Conservation (phyloP, 2,888 invertebrate species). For the Tiliacea aurago region DNA sequence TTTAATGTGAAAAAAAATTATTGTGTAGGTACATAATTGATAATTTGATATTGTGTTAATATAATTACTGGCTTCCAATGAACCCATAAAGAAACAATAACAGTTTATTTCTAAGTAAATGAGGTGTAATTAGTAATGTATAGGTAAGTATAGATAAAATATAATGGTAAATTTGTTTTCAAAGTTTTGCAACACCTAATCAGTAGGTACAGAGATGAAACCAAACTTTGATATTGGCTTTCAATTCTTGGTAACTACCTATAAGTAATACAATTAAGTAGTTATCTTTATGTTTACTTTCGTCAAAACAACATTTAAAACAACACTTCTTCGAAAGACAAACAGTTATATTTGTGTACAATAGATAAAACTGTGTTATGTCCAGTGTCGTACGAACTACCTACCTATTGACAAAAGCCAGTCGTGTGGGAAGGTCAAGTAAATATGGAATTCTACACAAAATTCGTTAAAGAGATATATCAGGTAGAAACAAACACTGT, state of each 20-base stretch:
- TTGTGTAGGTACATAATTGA: background rate
- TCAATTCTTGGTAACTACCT: constrained; percentile 12
- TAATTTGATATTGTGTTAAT: constrained; percentile 26
- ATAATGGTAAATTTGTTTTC: constrained; percentile 12
- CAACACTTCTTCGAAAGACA: constrained; percentile 32
- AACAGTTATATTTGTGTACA: constrained; percentile 18
- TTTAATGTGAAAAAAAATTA: too few species aligned
- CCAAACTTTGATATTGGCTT: background rate
- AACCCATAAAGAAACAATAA: constrained; percentile 34
- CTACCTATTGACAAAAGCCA: constrained; percentile 46
- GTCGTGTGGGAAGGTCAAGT: constrained; percentile 50
- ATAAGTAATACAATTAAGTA: background rate
- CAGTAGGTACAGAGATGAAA: background rate
- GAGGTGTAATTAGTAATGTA: background rate
- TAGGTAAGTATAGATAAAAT: constrained; percentile 25
- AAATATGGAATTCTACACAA: constrained; percentile 36
- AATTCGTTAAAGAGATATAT: constrained; percentile 10
- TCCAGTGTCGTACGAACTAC: background rate
- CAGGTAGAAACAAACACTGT: background rate
- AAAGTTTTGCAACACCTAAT: constrained; percentile 4
- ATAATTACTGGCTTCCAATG: constrained; percentile 30
- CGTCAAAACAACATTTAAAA: constrained; percentile 6
- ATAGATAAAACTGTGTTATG: constrained; percentile 33
- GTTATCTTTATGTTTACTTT: background rate
- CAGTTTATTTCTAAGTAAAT: constrained; percentile 28